A percentile compares a stretch with the other conserved stretches of the same genome.
These are phyloP conservation scores for Tapera naevia DNA, from an alignment of 2,797 vertebrate species.

Conservation along the genomic window DNA sequence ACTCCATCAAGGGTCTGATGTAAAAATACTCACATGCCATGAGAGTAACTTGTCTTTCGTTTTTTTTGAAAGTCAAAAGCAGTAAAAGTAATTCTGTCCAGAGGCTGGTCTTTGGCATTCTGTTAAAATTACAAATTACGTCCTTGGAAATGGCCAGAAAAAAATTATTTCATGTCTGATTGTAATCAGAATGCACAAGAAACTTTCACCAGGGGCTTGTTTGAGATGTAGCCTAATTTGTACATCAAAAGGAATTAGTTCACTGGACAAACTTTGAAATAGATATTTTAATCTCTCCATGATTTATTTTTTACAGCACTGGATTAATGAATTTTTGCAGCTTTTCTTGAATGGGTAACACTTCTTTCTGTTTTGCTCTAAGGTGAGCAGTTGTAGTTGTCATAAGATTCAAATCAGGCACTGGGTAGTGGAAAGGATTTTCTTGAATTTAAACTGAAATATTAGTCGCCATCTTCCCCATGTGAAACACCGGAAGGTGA, in stretches of 20 bases:
- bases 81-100: not conserved
- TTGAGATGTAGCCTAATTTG: conserved; percentile 14
- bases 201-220: conserved; percentile 33
- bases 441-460: not conserved
- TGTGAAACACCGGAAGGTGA: not conserved
- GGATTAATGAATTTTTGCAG: conserved; percentile 13
- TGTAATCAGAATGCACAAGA: not conserved
- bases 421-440: not conserved
- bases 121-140: not conserved
- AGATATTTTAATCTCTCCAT: not conserved
- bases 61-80: not conserved
- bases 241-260: conserved; percentile 12
- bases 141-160: not conserved
- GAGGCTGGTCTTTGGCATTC: not conserved
- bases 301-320: not conserved
- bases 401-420: not conserved
- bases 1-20: not conserved
- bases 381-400: not conserved
- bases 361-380: not conserved
- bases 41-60: not conserved
- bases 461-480: not conserved
- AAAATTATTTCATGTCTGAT: conserved; percentile 12
- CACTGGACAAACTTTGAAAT: not conserved
- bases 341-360: not conserved
- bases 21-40: not conserved